phyloP scores from a whole-genome alignment of 2,888 invertebrate species.

The Hemaris fuciformis region DNA sequence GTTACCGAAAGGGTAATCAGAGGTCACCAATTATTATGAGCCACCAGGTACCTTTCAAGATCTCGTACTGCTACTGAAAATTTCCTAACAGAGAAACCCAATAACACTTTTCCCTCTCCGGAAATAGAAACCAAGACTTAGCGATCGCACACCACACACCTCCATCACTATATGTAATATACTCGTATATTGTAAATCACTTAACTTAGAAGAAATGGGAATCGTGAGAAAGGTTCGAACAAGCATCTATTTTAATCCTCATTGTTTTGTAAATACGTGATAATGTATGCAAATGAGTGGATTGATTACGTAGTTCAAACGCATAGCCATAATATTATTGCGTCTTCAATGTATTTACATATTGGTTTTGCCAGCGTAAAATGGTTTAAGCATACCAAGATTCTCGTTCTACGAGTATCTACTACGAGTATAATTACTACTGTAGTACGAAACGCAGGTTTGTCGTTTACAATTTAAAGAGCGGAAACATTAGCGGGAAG shows the following conservation, averaged over 20 bases:
- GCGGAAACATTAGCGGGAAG: too few relatives aligned
- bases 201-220: not conserved
- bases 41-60: too few relatives aligned
- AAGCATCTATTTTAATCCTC: constrained; percentile 2
- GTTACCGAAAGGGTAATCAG: too few relatives aligned
- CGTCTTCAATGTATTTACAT: not conserved
- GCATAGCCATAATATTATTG: not conserved
- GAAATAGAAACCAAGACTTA: too few relatives aligned
- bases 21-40: too few relatives aligned
- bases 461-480: too few relatives aligned
- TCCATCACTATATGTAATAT: too few relatives aligned
- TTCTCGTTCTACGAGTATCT: not conserved
- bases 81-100: too few relatives aligned
- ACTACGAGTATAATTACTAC: not conserved
- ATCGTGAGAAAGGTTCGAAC: not conserved
- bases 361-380: not conserved
- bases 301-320: not conserved
- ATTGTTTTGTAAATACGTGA: constrained; percentile 7
- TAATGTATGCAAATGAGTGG: constrained; percentile 4
- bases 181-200: not conserved
- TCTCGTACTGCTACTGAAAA: too few relatives aligned
- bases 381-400: not conserved
- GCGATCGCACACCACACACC: too few relatives aligned
- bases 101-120: too few relatives aligned
- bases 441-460: not conserved